Conservation (phyloP, 1,140 invertebrate species). For the Hydropsyche tenuis region DNA sequence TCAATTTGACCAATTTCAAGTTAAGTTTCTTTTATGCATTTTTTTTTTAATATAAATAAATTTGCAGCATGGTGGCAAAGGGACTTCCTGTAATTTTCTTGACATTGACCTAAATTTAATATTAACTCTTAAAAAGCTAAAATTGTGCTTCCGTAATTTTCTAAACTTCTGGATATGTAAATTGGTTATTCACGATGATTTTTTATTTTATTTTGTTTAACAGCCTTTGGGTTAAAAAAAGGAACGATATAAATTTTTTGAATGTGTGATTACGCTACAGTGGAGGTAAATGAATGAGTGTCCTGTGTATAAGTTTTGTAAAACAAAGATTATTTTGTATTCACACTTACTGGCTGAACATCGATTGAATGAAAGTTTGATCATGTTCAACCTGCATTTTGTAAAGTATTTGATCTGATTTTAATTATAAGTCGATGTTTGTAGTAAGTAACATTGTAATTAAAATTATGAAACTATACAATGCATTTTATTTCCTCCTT, state of each 20-base stretch:
- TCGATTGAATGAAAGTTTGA: constrained; percentile 2
- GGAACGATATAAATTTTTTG: too few species aligned
- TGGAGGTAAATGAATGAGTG: not conserved
- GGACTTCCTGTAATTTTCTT: too few species aligned
- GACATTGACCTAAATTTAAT: too few species aligned
- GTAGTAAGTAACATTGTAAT: constrained; percentile 51
- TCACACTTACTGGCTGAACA: constrained; percentile 3
- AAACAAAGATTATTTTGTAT: constrained; percentile 32
- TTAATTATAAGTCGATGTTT: constrained; percentile 50
- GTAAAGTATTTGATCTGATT: constrained; percentile 49
- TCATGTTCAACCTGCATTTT: constrained; percentile 33
- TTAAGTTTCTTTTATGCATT: too few species aligned
- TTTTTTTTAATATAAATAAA: too few species aligned
- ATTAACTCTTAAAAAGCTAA: constrained; percentile 5
- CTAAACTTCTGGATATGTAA: not conserved
- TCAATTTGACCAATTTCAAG: too few species aligned
- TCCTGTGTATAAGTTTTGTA: constrained; percentile 15
- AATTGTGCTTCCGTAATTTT: constrained; percentile 27
- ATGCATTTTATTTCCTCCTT: constrained; percentile 19
- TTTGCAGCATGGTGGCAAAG: too few species aligned
- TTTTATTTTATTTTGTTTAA: too few species aligned
- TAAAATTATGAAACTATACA: constrained; percentile 49
- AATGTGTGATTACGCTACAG: not conserved
- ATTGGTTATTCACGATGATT: not conserved
- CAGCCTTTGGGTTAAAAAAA: too few species aligned